A percentile compares a stretch with the other conserved stretches of the same genome.
Evolutionary conservation across 2,113 vertebrate species (phyloP).

Genomic region (Thunnus maccoyii): DNA sequence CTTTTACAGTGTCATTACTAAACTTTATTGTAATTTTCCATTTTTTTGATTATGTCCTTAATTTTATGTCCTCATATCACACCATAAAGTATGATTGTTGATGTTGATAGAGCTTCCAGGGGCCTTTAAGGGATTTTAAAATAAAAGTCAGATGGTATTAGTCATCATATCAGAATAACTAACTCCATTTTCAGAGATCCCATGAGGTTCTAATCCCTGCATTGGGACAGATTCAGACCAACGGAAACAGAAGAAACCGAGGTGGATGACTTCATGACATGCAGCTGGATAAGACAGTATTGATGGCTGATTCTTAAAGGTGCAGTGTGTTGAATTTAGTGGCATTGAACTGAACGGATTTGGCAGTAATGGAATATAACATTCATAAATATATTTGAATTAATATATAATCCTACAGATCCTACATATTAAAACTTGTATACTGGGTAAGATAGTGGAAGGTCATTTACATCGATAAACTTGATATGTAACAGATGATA

Average conservation of each 20-base stretch:
- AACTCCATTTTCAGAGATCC: slow-evolving; percentile 8
- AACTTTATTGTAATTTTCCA: not conserved
- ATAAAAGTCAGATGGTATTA: slow-evolving; percentile 11
- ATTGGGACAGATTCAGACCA: slow-evolving; percentile 32
- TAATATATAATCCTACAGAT: too few relatives aligned
- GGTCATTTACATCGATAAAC: too few relatives aligned
- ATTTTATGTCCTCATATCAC: not conserved
- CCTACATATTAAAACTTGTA: too few relatives aligned
- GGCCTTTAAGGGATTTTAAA: slow-evolving; percentile 1
- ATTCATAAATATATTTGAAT: too few relatives aligned
- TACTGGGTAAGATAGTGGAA: too few relatives aligned
- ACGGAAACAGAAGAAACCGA: slow-evolving; percentile 44
- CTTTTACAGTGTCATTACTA: not conserved
- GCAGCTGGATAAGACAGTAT: slow-evolving; percentile 42
- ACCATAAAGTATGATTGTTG: not conserved
- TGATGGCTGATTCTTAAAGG: slow-evolving; percentile 3
- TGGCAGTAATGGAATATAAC: too few relatives aligned
- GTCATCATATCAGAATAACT: slow-evolving; percentile 1
- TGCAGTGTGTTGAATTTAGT: too few relatives aligned
- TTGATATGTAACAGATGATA: too few relatives aligned
- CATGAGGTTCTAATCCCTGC: not conserved
- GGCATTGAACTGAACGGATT: too few relatives aligned
- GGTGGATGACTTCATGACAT: slow-evolving; percentile 49
- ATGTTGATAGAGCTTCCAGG: not conserved
- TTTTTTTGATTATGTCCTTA: not conserved